phyloP scores from a whole-genome alignment of 2,888 invertebrate species.

The Drosophila fulvimacula region DNA sequence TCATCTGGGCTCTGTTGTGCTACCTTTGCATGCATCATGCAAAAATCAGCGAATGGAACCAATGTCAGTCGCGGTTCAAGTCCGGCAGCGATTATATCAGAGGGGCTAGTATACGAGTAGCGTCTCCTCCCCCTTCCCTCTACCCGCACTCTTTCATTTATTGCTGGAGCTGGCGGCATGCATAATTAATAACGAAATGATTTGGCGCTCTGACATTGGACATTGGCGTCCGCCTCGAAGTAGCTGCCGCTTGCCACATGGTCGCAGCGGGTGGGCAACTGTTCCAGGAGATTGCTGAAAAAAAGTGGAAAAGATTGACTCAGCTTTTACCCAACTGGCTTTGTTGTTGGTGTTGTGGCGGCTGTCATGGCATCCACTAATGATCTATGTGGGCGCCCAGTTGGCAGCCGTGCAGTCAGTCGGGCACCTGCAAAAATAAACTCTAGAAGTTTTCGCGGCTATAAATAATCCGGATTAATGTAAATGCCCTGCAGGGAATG shows the following conservation, averaged over 20 bases:
- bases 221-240: constrained; percentile 26
- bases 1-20: constrained; percentile 14
- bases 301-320: constrained; percentile 38
- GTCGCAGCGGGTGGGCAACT: constrained; percentile 34
- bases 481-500: constrained; percentile 75
- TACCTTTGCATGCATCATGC: constrained; percentile 64
- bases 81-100: constrained; percentile 65
- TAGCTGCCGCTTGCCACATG: constrained; percentile 35
- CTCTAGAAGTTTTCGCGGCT: constrained; percentile 49
- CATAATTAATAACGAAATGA: constrained; percentile 66
- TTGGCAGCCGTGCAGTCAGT: constrained; percentile 34
- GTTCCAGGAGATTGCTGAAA: constrained; percentile 8
- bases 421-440: constrained; percentile 67
- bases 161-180: constrained; percentile 43
- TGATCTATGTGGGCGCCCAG: constrained; percentile 69
- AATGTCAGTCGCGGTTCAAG: constrained; percentile 70
- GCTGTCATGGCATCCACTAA: constrained; percentile 63
- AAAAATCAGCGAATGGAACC: constrained; percentile 71
- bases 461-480: constrained; percentile 67
- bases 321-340: constrained; percentile 35
- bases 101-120: constrained; percentile 31
- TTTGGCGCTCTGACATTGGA: constrained; percentile 60
- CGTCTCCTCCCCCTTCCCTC: not conserved
- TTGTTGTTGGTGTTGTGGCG: constrained; percentile 36
- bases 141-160: not conserved